Evolutionary conservation across 2,888 invertebrate genomes (phyloP), one percentile per base, ranked within the genome.

Genomic region (Agrochola macilenta): DNA sequence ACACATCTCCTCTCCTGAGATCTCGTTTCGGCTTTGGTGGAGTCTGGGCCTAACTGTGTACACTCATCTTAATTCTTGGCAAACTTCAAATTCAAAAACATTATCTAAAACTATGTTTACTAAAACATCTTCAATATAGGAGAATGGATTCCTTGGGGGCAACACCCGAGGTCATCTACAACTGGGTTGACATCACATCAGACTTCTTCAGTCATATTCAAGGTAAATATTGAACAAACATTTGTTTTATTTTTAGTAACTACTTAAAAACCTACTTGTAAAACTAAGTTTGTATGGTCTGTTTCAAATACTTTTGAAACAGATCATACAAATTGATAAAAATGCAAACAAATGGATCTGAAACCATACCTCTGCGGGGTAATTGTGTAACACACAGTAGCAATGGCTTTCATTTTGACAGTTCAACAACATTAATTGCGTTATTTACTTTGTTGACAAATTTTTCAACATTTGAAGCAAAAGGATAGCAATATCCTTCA

Each of bases 141-240:
- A 90, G 91, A 78, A 96, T 97, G 97, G 97, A 96, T 84, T 94
- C 96, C 20, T 86, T 95, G 79, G 93, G 92, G 49, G 91, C 93
- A 26, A 88, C 95, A 69, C 94, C 96, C 12, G 96, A 96, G 89
- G 96, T 97, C 66, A 96, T 94, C 63, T 97, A 97, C 88, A 97
- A 97, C 90, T 98, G 98, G 98, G 97, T 97, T 69, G 97, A 98
- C 87, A 97, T 98, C 70, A 98, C 98, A 39, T 88, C 93, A 43
- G 96, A 97, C 78, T 97, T 97, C 89, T 97, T 96, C 87, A 94
- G 93, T 74, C 89, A 95, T 78, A 97, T 97, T 69, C 92, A 96
- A 96, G 97, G 97, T 97, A 92, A 86, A 74, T 75, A 57, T 43
- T 35, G 0, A 58, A 52, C 0, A 17, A 30, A 46, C 7, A 17